Evolutionary conservation across 2,888 invertebrate genomes (phyloP).

Genomic region (Ormyrus nitidulus): DNA sequence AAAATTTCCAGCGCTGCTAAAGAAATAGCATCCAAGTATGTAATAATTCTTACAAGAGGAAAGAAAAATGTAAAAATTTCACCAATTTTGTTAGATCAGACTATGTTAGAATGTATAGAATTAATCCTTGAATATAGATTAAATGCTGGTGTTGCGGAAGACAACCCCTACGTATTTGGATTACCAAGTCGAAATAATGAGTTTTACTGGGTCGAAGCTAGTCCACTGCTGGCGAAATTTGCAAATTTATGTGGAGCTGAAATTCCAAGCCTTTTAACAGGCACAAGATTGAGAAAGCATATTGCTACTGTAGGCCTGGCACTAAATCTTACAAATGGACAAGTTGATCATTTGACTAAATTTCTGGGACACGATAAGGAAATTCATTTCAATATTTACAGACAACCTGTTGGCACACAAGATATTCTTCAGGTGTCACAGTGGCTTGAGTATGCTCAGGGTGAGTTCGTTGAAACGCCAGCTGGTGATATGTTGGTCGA

Average conservation of each 20-base stretch:
- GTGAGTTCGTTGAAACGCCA: no score
- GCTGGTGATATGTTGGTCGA: no score
- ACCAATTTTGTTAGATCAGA: slow-evolving; percentile 5
- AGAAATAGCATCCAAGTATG: background rate
- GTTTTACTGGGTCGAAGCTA: background rate
- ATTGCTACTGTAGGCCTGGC: slow-evolving; percentile 57
- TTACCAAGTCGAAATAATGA: no score
- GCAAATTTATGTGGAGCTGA: slow-evolving; percentile 58
- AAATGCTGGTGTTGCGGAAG: background rate
- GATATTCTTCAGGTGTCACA: slow-evolving; percentile 2
- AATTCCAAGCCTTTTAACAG: slow-evolving; percentile 55
- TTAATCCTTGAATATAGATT: background rate
- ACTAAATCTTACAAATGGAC: background rate
- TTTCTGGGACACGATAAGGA: slow-evolving; percentile 18
- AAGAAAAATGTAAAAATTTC: slow-evolving; percentile 14
- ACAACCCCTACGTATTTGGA: no score
- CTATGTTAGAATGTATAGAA: background rate
- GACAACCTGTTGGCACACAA: background rate
- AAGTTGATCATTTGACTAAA: background rate
- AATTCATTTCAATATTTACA: background rate
- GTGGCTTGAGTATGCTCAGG: slow-evolving; percentile 2
- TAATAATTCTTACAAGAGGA: slow-evolving; percentile 13
- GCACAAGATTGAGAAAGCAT: slow-evolving; percentile 59
- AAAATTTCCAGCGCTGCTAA: background rate
- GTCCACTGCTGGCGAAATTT: slow-evolving; percentile 23